A percentile compares a stretch with the other conserved stretches of the same genome.
Conservation (phyloP, 2,888 invertebrate species). For the Brenthis daphne region DNA sequence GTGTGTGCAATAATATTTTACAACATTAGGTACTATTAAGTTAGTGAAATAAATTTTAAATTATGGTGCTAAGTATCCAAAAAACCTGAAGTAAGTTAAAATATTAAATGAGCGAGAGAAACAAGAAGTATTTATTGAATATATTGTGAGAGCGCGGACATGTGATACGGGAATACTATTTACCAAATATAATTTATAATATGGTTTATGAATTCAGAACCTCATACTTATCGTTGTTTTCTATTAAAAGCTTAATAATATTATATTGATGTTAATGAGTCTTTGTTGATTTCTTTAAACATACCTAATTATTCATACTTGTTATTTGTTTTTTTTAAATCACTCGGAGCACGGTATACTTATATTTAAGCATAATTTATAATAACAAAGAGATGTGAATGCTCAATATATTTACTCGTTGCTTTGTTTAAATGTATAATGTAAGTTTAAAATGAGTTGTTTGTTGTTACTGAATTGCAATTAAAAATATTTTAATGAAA, state of each 20-base stretch:
- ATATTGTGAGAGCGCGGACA: background rate
- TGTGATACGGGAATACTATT: slow-evolving; percentile 25
- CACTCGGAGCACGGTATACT: too few relatives aligned
- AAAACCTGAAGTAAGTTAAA: too few relatives aligned
- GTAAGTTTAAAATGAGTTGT: background rate
- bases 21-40: background rate
- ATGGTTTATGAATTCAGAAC: too few relatives aligned
- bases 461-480: too few relatives aligned
- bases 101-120: too few relatives aligned
- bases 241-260: background rate
- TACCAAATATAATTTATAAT: slow-evolving; percentile 23
- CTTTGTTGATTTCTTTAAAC: slow-evolving; percentile 1
- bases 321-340: too few relatives aligned
- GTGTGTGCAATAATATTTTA: slow-evolving; percentile 6
- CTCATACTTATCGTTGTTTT: background rate
- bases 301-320: slow-evolving; percentile 5
- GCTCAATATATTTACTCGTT: background rate
- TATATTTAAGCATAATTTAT: background rate
- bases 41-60: too few relatives aligned
- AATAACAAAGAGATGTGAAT: background rate
- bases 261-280: too few relatives aligned
- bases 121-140: background rate
- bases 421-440: background rate
- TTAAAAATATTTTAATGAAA: too few relatives aligned
- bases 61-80: background rate